Base-by-base conservation (phyloP, 2,888 invertebrate genomes). In the Synergus itoensis region DNA sequence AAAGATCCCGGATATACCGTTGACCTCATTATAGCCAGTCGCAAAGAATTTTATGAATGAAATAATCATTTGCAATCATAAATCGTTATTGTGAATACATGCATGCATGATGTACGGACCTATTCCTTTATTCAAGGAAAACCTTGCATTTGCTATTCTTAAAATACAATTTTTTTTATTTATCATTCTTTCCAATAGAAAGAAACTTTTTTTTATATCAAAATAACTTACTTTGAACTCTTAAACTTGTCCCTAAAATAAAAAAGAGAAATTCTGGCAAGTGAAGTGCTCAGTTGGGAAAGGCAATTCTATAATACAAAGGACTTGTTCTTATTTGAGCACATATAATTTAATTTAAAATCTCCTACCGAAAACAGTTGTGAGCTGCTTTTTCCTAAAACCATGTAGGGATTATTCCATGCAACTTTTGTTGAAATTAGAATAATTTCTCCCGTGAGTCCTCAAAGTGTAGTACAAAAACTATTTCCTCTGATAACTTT, bases 281-380 rank as follows among this genome's bases (percentile, higher is more conserved):
- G n/a, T 21, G 11, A 62, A 62, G 11, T 21, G 21, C 21, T 62
- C 18, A 7, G 4, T 62, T 62, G 60, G 60, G 60, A 21, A 11
- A 62, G n/a, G 21, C 21, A 62, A 62, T 62, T 62, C 11, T 9
- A n/a, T 36, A 62, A n/a, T 36, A 28, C 18, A 21, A 62, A 45
- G 12, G 2, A 45, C 12, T 62, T 62, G 18, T 62, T 62, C 11
- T 62, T 28, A 62, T 62, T 62, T n/a, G 60, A 62, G 60, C 11
- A 62, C 18, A 11, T 62, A 21, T 62, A 62, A 62, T 62, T 62
- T 62, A 62, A 62, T 62, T 62, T 21, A 62, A 62, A 62, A 21
- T 62, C 18, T 21, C 11, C 18, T 62, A 62, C 21, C 11, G 18
- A 8, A 62, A 21, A 18, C 18, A 9, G n/a, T 60, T 18, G 9